Evolutionary conservation across 2,888 invertebrate genomes (phyloP), one percentile per base, ranked within the genome.

Genomic region (Plemyria rubiginata): DNA sequence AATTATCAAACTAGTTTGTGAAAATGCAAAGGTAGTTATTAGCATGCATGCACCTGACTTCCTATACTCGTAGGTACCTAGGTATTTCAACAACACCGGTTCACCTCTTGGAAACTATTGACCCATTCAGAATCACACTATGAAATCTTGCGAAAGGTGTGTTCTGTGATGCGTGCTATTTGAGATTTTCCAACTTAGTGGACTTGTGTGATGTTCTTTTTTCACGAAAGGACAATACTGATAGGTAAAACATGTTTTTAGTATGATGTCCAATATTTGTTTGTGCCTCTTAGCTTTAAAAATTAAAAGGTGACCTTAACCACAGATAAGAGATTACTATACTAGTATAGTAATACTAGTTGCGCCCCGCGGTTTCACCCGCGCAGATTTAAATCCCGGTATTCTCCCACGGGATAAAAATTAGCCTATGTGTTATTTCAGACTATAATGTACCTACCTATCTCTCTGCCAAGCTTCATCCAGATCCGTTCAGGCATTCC

Each of bases 141-240:
- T 61, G 59, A 61, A 60, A 54, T 67, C 67, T 70, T 70, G 66
- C 65, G 70, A 65, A 67, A 70, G 62, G 58, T 62, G 61, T 59
- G 59, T 61, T 67, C 60, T 56, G 41, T 40, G 54, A 58, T 38
- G 45, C 54, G 28, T 32, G 45, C 12, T 38, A 38, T 48, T 48
- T 49, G 22, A 53, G 41, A 43, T 49, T 41, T 60, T 60, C 48
- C 29, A 41, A 49, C 41, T 52, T 52, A 38, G 48, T 55, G 22
- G 22, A 48, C 48, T 40, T 41, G 49, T 43, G 54, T 43, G 49
- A 49, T 53, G 29, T 53, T 52, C 40, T 29, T 32, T 8, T 16
- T 15, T 36, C 45, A 12, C 36, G 45, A 16, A 45, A 45, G 9
- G 11, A 45, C 13, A 15, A 38, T 38, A 38, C 8, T 38, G 36